phyloP scores from a whole-genome alignment of 2,888 invertebrate genomes.

The Phymatocera aterrima region DNA sequence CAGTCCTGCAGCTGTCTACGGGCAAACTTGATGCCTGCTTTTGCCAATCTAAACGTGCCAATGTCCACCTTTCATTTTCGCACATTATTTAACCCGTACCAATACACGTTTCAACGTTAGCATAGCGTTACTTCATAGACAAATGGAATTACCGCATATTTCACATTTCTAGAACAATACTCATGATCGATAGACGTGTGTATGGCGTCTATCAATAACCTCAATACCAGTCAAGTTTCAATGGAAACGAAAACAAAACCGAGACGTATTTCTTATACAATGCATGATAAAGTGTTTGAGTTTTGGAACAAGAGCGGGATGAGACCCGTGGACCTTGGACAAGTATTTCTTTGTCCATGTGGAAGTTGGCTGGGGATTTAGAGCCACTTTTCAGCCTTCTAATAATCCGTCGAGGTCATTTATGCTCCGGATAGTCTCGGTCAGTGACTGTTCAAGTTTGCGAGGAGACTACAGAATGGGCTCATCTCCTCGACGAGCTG shows the following conservation, averaged over 20 bases:
- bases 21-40: not conserved
- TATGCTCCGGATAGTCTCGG: constrained; percentile 6
- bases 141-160: not conserved
- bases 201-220: not conserved
- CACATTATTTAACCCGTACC: not conserved
- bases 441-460: constrained; percentile 28
- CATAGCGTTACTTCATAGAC: not conserved
- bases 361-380: not conserved
- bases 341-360: not conserved
- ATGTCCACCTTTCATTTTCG: not conserved
- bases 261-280: not conserved
- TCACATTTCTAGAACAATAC: not conserved
- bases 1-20: not conserved
- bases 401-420: constrained; percentile 14
- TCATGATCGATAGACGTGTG: not conserved
- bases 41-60: not conserved
- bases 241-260: not conserved
- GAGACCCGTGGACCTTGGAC: not conserved
- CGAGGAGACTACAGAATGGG: not conserved
- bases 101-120: too few relatives aligned
- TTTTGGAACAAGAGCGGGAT: not conserved
- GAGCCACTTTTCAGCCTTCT: constrained; percentile 37
- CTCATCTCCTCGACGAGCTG: constrained; percentile 45
- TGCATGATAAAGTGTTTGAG: not conserved
- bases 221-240: too few relatives aligned